Percentiles rank a stretch among this genome's conserved stretches.
Evolutionary conservation across 2,888 invertebrate genomes (phyloP).

Genomic region (Eristalis arbustorum): DNA sequence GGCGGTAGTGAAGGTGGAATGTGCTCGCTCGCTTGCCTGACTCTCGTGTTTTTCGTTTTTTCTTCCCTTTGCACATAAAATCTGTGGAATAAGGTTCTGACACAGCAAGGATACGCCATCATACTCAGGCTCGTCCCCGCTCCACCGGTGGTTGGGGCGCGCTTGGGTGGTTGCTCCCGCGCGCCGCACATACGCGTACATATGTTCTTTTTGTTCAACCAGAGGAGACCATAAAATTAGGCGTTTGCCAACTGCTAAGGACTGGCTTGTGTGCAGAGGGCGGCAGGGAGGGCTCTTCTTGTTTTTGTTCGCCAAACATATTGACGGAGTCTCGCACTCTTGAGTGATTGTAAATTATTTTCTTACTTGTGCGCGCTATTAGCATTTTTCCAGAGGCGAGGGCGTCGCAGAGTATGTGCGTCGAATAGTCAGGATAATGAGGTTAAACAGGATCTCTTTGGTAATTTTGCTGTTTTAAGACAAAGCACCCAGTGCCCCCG

Average conservation of each 20-base stretch:
- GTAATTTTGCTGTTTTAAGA: constrained; percentile 57
- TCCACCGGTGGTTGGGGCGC: constrained; percentile 23
- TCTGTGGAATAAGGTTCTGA: constrained; percentile 61
- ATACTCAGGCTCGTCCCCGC: no score
- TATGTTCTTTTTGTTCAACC: constrained; percentile 51
- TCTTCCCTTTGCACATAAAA: constrained; percentile 54
- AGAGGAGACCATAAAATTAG: constrained; percentile 64
- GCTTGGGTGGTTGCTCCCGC: no score
- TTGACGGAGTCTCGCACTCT: constrained; percentile 60
- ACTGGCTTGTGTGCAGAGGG: background rate
- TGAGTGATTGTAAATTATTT: constrained; percentile 67
- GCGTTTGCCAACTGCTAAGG: constrained; percentile 43
- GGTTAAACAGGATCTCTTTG: constrained; percentile 57
- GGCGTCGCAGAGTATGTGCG: constrained; percentile 17
- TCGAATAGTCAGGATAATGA: constrained; percentile 68
- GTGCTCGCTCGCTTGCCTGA: constrained; percentile 17
- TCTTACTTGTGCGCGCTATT: constrained; percentile 55
- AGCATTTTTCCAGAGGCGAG: constrained; percentile 23
- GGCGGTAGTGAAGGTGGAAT: constrained; percentile 38
- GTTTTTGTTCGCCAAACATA: constrained; percentile 25
- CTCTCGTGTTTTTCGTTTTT: constrained; percentile 32
- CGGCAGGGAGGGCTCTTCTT: no score
- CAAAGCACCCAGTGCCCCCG: constrained; percentile 5
- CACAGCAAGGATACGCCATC: constrained; percentile 53
- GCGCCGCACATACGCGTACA: background rate